Evolutionary conservation across 2,797 vertebrate species (phyloP), one percentile per base, ranked within the genome.

Genomic region (Chloroceryle amazona): DNA sequence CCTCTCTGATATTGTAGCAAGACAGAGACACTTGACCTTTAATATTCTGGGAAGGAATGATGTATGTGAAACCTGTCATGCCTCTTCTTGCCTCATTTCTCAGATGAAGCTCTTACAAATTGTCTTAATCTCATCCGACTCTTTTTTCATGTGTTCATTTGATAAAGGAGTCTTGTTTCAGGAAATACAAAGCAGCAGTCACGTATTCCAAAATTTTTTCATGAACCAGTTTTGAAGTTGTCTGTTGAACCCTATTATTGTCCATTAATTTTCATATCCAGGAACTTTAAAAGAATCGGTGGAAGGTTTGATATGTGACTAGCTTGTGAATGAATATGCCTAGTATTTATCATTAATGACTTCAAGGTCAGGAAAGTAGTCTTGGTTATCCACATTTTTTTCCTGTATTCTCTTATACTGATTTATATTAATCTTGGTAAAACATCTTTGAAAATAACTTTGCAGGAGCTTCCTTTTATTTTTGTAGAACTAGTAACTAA

Each of bases 11-110:
- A 37, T 11, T 46, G 26, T 20, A 60, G 29, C 7, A 37, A 54
- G 39, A 19, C 37, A 73, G 31, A 86, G 23, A 2, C 21, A 47
- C 26, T 58, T 5, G 1, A 15, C 6, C 3, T 28, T 68, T 55
- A 28, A 15, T 39, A 2, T 1, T 68, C 9, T 83, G 10, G 39
- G 29, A 86, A 46, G 21, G 49, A 81, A 39, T 26, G 1, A 7
- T 71, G 57, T 21, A 49, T 71, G 11, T 71, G 44, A 13, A 84
- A 63, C 3, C 6, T 23, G 33, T 20, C 0, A 0, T 52, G 8
- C 29, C 16, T 81, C 47, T 62, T 74, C 11, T 16, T 37, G 20
- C 18, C 11, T 83, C 20, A 35, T 81, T 58, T 74, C 16, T 75
- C 54, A 60, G 11, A 49, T 21, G 8, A 62, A 73, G 25, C 44